Conservation (phyloP, 2,113 vertebrate genomes). For the Callospermophilus lateralis region DNA sequence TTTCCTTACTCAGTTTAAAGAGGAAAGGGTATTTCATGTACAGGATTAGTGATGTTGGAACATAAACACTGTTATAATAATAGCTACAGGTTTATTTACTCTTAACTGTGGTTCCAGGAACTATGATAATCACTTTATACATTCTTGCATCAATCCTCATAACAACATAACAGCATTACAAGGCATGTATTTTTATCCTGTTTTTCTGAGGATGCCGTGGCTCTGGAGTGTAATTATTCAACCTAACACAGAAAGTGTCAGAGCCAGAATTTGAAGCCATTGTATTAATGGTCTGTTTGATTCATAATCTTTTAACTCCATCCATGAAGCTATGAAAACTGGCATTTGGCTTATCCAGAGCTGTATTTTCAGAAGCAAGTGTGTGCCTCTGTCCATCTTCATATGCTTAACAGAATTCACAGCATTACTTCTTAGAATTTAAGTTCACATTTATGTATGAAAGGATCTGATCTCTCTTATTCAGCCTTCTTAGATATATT, state of each 20-base stretch:
- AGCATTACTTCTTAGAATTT: slow-evolving; percentile 44
- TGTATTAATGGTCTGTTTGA: slow-evolving; percentile 35
- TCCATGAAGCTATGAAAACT: slow-evolving; percentile 29
- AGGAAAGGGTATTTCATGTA: slow-evolving; percentile 9
- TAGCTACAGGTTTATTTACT: slow-evolving; percentile 21
- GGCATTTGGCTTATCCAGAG: slow-evolving; percentile 52
- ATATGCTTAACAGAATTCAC: background rate
- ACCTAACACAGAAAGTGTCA: slow-evolving; percentile 33
- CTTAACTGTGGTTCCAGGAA: background rate
- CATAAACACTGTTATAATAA: slow-evolving; percentile 24
- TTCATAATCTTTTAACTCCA: slow-evolving; percentile 32
- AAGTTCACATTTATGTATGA: slow-evolving; percentile 8
- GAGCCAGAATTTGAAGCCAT: slow-evolving; percentile 47
- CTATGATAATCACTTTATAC: background rate
- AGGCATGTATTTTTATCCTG: slow-evolving; percentile 35
- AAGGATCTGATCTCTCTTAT: background rate
- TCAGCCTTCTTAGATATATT: background rate
- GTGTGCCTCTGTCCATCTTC: background rate
- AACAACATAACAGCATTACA: background rate
- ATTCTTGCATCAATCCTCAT: background rate
- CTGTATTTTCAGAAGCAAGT: background rate
- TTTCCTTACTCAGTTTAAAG: background rate
- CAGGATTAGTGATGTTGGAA: slow-evolving; percentile 3
- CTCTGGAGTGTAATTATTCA: slow-evolving; percentile 60
- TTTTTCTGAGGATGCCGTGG: background rate